phyloP scores from a whole-genome alignment of 2,113 vertebrate species.

The Thinocorus orbignyianus region DNA sequence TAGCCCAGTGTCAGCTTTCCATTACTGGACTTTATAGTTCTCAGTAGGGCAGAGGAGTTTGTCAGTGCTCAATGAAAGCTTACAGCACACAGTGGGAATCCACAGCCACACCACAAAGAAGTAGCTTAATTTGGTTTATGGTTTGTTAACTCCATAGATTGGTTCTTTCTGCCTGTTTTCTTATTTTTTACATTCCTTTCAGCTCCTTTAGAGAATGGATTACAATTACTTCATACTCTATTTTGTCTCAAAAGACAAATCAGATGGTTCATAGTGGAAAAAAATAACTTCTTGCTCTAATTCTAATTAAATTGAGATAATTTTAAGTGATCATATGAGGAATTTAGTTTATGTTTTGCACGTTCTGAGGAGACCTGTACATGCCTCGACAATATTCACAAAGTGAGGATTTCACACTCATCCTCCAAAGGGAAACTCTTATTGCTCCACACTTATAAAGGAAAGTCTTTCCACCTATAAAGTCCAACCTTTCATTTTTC shows the following conservation, averaged over 20 bases:
- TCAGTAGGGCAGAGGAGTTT: rapidly evolving
- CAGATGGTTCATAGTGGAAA: neutral
- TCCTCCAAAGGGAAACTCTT: neutral
- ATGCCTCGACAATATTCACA: neutral
- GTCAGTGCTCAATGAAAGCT: rapidly evolving
- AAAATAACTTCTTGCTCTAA: neutral
- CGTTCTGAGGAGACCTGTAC: neutral
- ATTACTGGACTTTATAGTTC: rapidly evolving
- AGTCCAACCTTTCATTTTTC: neutral
- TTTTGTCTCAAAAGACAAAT: neutral
- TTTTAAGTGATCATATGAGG: neutral
- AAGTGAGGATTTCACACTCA: neutral
- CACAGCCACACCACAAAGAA: neutral
- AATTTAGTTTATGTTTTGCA: neutral
- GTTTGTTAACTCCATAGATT: neutral
- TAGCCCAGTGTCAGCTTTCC: rapidly evolving
- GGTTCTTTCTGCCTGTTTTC: neutral
- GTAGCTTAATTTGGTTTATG: neutral
- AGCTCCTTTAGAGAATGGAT: neutral
- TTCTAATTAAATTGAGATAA: neutral
- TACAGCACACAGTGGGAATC: rapidly evolving
- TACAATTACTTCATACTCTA: neutral
- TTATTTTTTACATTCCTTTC: neutral
- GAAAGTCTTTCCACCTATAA: too few relatives aligned
- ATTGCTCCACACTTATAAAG: neutral